Evolutionary conservation across 2,113 vertebrate species (phyloP), one percentile per base, ranked within the genome.

Genomic region (Carettochelys insculpta): DNA sequence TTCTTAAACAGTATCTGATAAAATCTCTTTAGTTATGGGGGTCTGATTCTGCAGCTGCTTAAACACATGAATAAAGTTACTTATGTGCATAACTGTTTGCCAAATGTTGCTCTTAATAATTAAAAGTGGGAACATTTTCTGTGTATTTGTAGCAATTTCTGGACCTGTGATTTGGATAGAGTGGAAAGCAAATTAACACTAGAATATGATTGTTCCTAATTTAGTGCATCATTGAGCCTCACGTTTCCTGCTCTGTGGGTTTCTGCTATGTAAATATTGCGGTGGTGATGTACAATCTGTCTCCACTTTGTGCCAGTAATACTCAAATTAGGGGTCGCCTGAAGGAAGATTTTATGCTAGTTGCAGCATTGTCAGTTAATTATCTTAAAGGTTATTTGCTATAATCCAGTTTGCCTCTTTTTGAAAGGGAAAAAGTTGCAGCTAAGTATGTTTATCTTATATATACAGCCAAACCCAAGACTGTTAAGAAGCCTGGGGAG

Each of bases 181-280:
- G 96, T 92, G 94, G 94, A 96, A 96, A 98, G 97, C 98, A 98
- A 99, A 99, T 99, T 99, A 99, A 98, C 98, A 97, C 97, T 97
- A 97, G 98, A 98, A 98, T 98, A 98, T 98, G 99, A 98, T 99
- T 98, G 98, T 99, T 99, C 98, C 98, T 99, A 99, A 99, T 99
- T 99, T 99, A 99, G 98, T 99, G 99, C 99, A 99, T 99, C 98
- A 98, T 98, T 99, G 98, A 99, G 98, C 98, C 98, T 98, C 98
- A 98, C 98, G 98, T 98, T 99, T 98, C 97, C 98, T 98, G 98
- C 99, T 98, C 99, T 98, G 99, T 99, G 98, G 98, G 99, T 98
- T 98, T 98, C 98, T 98, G 98, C 98, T 99, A 98, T 99, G 98
- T 98, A 98, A 98, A 98, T 98, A 98, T 98, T 98, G 98, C 97